Percentiles rank a stretch among this genome's conserved stretches.
Conservation (phyloP, 2,888 invertebrate genomes). For the Chymomyza amoena region DNA sequence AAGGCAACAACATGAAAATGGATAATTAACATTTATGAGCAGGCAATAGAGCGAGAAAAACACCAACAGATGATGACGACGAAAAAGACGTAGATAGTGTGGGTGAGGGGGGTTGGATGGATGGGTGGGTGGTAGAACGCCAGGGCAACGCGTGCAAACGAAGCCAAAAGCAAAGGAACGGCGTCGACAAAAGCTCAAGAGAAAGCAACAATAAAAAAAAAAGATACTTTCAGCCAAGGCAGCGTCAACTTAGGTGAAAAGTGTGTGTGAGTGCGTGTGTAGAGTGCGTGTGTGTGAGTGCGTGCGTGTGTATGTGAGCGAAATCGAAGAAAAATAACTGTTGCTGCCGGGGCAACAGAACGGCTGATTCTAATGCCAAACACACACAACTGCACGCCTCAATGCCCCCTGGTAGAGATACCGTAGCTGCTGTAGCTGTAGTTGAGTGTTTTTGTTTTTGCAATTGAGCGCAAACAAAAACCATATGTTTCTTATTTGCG, state of each 20-base stretch:
- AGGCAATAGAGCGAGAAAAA: constrained; percentile 49
- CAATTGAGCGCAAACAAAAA: constrained; percentile 61
- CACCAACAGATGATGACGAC: background rate
- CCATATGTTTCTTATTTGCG: constrained; percentile 67
- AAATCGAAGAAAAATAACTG: constrained; percentile 53
- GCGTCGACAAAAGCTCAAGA: constrained; percentile 21
- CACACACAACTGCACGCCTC: background rate
- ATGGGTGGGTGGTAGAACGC: background rate
- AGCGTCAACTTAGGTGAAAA: background rate
- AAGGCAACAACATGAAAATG: constrained; percentile 43
- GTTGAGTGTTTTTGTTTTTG: constrained; percentile 18
- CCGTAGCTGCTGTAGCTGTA: constrained; percentile 12
- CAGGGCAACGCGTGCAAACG: background rate
- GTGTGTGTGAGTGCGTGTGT: background rate
- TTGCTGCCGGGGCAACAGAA: constrained; percentile 54
- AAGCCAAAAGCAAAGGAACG: background rate
- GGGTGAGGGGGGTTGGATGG: background rate
- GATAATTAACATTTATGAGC: constrained; percentile 71
- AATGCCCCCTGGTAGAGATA: background rate
- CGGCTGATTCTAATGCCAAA: constrained; percentile 32
- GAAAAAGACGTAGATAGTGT: background rate
- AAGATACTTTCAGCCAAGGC: background rate
- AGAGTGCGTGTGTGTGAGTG: no score
- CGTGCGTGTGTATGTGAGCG: background rate
- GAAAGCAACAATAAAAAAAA: background rate